phyloP scores from a whole-genome alignment of 2,113 vertebrate species.

The Labeo rohita region DNA sequence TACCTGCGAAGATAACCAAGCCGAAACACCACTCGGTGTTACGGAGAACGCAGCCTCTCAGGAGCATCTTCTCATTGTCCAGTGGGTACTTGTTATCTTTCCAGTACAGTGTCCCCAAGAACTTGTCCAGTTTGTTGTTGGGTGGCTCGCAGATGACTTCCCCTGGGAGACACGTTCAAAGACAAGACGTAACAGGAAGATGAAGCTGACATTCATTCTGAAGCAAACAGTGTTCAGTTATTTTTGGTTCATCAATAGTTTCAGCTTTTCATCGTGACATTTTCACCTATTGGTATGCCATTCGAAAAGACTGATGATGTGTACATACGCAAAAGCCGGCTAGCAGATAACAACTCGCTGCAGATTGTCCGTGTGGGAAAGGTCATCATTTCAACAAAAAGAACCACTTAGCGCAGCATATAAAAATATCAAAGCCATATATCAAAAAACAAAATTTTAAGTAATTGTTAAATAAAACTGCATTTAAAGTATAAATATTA shows the following conservation, averaged over 20 bases:
- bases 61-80: conserved; percentile 75
- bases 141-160: conserved; percentile 76
- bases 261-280: not conserved
- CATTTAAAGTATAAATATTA: too few species aligned
- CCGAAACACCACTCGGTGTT: conserved; percentile 81
- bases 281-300: not conserved
- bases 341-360: not conserved
- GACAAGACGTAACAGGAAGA: not conserved
- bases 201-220: not conserved
- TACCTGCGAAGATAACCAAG: conserved; percentile 80
- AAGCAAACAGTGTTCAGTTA: not conserved
- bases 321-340: not conserved
- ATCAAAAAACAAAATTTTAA: too few species aligned
- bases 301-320: not conserved
- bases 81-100: conserved; percentile 73
- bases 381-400: not conserved
- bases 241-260: not conserved
- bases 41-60: conserved; percentile 77
- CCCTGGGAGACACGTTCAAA: conserved; percentile 60
- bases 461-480: too few species aligned
- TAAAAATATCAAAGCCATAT: too few species aligned
- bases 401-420: not conserved
- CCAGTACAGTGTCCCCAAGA: conserved; percentile 74
- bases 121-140: conserved; percentile 78
- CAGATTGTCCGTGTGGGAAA: not conserved